A percentile compares a stretch with the other conserved stretches of the same genome.
phyloP scores from a whole-genome alignment of 1,140 invertebrate genomes.

The Drosophila yakuba region DNA sequence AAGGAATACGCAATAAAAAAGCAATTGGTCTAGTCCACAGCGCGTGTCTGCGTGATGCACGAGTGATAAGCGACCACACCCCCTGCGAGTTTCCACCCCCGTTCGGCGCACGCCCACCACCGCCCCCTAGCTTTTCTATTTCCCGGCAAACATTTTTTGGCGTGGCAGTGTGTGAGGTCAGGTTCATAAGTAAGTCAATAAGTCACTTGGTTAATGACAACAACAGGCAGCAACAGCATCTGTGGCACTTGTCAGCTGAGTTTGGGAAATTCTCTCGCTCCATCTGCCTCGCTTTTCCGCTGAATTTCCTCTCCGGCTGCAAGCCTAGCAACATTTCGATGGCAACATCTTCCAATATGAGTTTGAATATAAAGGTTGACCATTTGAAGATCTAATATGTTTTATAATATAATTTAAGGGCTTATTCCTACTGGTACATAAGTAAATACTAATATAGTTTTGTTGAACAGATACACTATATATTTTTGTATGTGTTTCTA shows the following conservation, averaged over 20 bases:
- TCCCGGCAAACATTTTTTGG: conserved; percentile 7
- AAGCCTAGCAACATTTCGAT: conserved; percentile 36
- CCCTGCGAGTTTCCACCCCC: neutral
- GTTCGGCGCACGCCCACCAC: too few species aligned
- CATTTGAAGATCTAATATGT: neutral
- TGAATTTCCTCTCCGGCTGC: neutral
- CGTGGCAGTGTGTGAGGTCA: conserved; percentile 67
- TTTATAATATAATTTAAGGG: neutral
- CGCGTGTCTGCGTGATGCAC: conserved; percentile 53
- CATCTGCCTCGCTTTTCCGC: conserved; percentile 28
- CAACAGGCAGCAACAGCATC: conserved; percentile 25
- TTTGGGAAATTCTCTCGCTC: conserved; percentile 43
- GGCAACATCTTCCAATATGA: conserved; percentile 33
- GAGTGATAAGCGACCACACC: conserved; percentile 10
- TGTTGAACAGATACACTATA: too few species aligned
- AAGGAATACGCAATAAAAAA: conserved; percentile 45
- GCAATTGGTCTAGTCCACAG: conserved; percentile 53
- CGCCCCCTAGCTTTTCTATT: neutral
- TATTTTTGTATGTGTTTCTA: too few species aligned
- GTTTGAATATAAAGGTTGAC: neutral
- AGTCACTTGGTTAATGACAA: conserved; percentile 79
- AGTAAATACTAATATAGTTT: too few species aligned
- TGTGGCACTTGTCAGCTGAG: conserved; percentile 16
- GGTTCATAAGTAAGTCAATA: conserved; percentile 82
- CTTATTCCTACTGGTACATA: too few species aligned